Conservation (phyloP, 2,113 vertebrate species). For the Dromiciops gliroides region DNA sequence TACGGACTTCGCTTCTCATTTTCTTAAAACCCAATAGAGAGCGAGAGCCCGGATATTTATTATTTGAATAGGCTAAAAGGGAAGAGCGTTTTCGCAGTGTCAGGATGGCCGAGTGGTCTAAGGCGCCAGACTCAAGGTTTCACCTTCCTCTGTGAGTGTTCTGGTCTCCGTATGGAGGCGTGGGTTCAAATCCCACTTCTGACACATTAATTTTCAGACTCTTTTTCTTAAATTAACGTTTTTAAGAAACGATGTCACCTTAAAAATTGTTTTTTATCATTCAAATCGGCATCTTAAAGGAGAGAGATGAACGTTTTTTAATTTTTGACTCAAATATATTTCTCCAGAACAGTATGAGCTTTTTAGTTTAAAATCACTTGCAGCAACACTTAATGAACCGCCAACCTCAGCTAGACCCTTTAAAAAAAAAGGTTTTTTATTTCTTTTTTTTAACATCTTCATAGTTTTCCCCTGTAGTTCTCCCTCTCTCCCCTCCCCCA, state of each 20-base stretch:
- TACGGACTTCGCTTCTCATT: background rate
- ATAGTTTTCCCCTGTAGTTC: background rate
- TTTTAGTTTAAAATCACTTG: background rate
- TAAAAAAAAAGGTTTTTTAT: background rate
- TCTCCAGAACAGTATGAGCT: background rate
- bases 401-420: background rate
- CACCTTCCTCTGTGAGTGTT: conserved; percentile 79
- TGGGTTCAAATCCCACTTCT: conserved; percentile 86
- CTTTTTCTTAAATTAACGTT: rapidly evolving
- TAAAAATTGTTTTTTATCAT: background rate
- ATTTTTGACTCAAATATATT: background rate
- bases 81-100: rapidly evolving
- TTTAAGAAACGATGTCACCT: background rate
- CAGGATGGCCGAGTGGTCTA: conserved; percentile 88
- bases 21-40: background rate
- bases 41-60: background rate
- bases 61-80: background rate
- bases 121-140: conserved; percentile 88
- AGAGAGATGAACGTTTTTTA: background rate
- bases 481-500: background rate
- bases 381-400: background rate
- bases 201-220: rapidly evolving
- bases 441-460: background rate
- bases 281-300: background rate
- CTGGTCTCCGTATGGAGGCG: conserved; percentile 89